Percentiles rank a stretch among this genome's conserved stretches.
phyloP scores from a whole-genome alignment of 2,888 invertebrate species.

The Dynastes maya region DNA sequence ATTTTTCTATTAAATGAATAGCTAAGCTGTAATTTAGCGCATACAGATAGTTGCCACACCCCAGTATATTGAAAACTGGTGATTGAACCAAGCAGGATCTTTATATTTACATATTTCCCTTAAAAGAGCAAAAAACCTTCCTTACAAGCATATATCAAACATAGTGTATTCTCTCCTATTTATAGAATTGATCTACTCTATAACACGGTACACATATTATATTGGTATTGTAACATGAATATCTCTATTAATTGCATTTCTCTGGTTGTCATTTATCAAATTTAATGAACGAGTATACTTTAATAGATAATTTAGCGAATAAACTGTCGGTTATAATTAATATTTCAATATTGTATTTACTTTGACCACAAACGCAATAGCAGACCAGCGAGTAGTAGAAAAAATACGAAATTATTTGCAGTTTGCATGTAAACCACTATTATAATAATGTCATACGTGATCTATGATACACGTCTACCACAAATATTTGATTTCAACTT shows the following conservation, averaged over 20 bases:
- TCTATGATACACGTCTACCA: constrained; percentile 16
- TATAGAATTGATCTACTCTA: no score
- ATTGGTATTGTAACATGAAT: no score
- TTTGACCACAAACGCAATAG: constrained; percentile 14
- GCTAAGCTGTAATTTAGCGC: no score
- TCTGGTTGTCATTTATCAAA: constrained; percentile 22
- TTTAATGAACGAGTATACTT: constrained; percentile 7
- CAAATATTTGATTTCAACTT: constrained; percentile 35
- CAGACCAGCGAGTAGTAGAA: neutral
- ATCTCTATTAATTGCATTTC: neutral
- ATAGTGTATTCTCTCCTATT: no score
- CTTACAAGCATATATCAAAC: no score
- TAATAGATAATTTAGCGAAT: constrained; percentile 12
- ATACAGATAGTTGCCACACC: no score
- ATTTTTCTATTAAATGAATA: no score
- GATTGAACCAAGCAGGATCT: no score
- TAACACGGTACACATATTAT: no score
- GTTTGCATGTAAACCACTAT: constrained; percentile 22
- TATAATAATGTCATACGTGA: constrained; percentile 34
- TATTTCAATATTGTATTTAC: constrained; percentile 8
- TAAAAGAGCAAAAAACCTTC: no score
- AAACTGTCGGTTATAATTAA: constrained; percentile 26
- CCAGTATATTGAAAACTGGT: no score
- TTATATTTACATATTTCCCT: no score
- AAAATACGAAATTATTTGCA: constrained; percentile 29